Base-by-base conservation (phyloP, 2,797 vertebrate genomes). In the Acrocephalus scirpaceus region DNA sequence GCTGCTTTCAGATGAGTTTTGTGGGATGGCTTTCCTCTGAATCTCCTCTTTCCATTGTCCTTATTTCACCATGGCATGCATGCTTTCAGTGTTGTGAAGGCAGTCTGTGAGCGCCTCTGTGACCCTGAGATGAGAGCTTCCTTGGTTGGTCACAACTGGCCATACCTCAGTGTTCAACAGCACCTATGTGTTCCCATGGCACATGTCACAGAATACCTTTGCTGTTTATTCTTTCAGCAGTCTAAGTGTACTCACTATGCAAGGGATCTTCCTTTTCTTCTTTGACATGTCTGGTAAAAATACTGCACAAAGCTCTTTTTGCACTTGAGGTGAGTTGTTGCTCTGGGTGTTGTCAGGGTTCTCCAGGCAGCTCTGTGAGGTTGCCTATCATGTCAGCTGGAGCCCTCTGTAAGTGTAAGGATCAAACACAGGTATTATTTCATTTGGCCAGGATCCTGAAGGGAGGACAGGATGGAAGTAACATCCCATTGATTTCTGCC, bases 51-150 rank as follows among this genome's bases (percentile, higher is more conserved):
- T 5, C 3, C 2, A 0, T 3, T 60, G 25, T 34, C 29, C 3
- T 8, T 36, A 44, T 58, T 20, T 22, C 26, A 15, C 23, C 1
- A 1, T 10, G 26, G 10, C 1, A 2, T 7, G 10, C 16, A 18
- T 45, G 38, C 14, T 86, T 44, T 29, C 53, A 67, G 50, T 36
- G 47, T 12, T 26, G 21, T 17, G 47, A 34, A 19, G 58, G 13
- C 74, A 69, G 50, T 19, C 30, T 44, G 25, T 53, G 40, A 30
- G 26, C 1, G 1, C 40, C 38, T 38, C 38, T 6, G 16, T 54
- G 32, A 25, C n/a, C 21, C 40, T 54, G 48, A 44, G 6, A 42
- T 34, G 48, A 34, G 48, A 54, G 25, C 32, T 56, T 61, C 44
- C 44, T 73, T 73, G 44, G 21, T 8, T 82, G 50, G 36, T 60